These are phyloP conservation scores for Loxodonta africana DNA, from an alignment of 2,113 vertebrate genomes.

Conservation along the genomic window DNA sequence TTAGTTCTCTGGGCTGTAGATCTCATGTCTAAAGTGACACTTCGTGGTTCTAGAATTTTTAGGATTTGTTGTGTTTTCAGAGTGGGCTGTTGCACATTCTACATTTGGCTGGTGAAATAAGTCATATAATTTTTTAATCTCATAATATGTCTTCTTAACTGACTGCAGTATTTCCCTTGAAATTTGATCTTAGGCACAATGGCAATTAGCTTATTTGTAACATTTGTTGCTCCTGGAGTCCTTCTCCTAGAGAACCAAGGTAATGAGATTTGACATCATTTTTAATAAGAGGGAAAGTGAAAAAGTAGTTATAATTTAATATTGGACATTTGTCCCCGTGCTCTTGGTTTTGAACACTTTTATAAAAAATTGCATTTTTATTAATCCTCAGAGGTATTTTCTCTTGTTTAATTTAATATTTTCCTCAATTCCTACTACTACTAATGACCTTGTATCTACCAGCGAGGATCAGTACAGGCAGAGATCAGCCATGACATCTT, in stretches of 20 bases:
- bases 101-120: slow-evolving; percentile 52
- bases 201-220: slow-evolving; percentile 74
- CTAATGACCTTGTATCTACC: neutral
- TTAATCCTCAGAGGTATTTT: slow-evolving; percentile 27
- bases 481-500: neutral
- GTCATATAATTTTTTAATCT: neutral
- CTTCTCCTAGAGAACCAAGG: slow-evolving; percentile 63
- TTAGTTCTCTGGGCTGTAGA: neutral
- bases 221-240: slow-evolving; percentile 70
- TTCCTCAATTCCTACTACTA: neutral
- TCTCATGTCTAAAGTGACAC: neutral
- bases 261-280: slow-evolving; percentile 79
- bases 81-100: neutral
- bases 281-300: slow-evolving; percentile 66
- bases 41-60: neutral
- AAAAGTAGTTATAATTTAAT: slow-evolving; percentile 58
- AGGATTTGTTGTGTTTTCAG: slow-evolving; percentile 30
- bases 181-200: slow-evolving; percentile 72
- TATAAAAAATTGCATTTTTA: slow-evolving; percentile 29
- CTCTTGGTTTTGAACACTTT: slow-evolving; percentile 49
- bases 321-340: slow-evolving; percentile 42
- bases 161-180: slow-evolving; percentile 58
- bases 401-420: neutral
- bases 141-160: slow-evolving; percentile 54
- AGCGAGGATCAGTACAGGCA: neutral